Evolutionary conservation across 1,140 invertebrate species (phyloP).

Genomic region (Drosophila neocordata): DNA sequence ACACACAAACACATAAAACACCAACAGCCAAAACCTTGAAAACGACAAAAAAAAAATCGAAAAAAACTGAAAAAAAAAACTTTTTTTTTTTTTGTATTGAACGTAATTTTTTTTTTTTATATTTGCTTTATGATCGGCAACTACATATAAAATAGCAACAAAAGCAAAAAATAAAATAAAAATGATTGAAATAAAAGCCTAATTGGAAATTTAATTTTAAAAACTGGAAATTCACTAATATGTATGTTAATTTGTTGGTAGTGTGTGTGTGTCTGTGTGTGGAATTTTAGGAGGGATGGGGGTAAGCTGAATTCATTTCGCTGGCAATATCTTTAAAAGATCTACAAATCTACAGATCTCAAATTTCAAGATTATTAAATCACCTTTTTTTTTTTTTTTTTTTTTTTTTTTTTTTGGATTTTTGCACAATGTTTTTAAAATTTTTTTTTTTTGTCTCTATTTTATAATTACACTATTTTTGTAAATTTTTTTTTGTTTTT

Average conservation of each 20-base stretch:
- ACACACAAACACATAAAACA: slow-evolving; percentile 19
- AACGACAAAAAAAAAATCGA: slow-evolving; percentile 41
- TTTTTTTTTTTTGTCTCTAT: background rate
- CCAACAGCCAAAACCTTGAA: slow-evolving; percentile 49
- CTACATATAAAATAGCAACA: slow-evolving; percentile 20
- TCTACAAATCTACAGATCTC: slow-evolving; percentile 10
- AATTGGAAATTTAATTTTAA: slow-evolving; percentile 10
- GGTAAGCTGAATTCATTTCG: slow-evolving; percentile 2
- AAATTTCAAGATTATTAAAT: slow-evolving; percentile 11
- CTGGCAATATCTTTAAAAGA: slow-evolving; percentile 1
- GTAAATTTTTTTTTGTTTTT: background rate
- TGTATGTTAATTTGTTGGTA: slow-evolving; percentile 75
- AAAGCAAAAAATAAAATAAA: slow-evolving; percentile 51
- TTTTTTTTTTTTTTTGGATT: background rate
- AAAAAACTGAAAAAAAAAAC: slow-evolving; percentile 27
- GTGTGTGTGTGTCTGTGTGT: slow-evolving; percentile 31
- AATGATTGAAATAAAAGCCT: slow-evolving; percentile 43
- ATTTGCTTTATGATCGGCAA: slow-evolving; percentile 15
- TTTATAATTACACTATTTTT: background rate
- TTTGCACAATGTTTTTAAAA: background rate
- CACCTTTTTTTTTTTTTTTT: background rate
- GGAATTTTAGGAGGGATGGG: background rate
- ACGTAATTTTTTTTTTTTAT: slow-evolving; percentile 38
- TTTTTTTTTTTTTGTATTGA: slow-evolving; percentile 50
- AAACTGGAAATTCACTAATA: slow-evolving; percentile 80